These are phyloP conservation scores for Talpa occidentalis DNA, from an alignment of 2,113 vertebrate genomes.

Conservation along the genomic window DNA sequence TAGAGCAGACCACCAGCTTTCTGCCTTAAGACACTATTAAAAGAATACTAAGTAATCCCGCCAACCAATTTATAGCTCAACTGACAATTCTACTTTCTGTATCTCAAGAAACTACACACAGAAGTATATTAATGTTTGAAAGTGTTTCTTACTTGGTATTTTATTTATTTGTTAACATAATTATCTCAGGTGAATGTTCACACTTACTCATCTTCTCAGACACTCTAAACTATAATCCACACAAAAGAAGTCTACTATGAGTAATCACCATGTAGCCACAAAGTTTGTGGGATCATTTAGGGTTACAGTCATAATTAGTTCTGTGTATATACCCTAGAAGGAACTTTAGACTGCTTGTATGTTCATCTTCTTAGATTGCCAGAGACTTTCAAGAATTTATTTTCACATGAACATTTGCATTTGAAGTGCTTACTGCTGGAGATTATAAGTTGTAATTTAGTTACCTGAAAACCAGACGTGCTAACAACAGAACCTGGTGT, in stretches of 20 bases:
- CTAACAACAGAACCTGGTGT: background rate
- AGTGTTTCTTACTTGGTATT: background rate
- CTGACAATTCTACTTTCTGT: background rate
- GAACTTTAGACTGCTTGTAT: slow-evolving; percentile 42
- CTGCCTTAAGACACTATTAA: background rate
- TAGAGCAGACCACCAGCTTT: background rate
- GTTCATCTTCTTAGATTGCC: slow-evolving; percentile 54
- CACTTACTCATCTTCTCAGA: background rate
- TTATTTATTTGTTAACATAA: background rate
- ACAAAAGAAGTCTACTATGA: slow-evolving; percentile 49
- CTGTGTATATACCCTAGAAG: slow-evolving; percentile 38
- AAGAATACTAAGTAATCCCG: background rate
- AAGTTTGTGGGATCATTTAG: slow-evolving; percentile 46
- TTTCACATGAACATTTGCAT: slow-evolving; percentile 69
- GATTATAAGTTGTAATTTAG: slow-evolving; percentile 26
- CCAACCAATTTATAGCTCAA: background rate
- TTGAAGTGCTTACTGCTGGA: slow-evolving; percentile 68
- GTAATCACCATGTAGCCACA: background rate
- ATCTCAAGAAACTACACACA: background rate
- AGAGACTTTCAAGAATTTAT: slow-evolving; percentile 51
- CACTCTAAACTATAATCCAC: slow-evolving; percentile 27
- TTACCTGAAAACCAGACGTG: slow-evolving; percentile 50
- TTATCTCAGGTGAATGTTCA: background rate
- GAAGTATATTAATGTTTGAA: background rate
- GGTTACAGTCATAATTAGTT: slow-evolving; percentile 33